A percentile compares a stretch with the other conserved stretches of the same genome.
These are phyloP conservation scores for Clytia hemisphaerica DNA, from an alignment of 30 jellyfish, hydroid and myxozoan genomes.

Conservation along the genomic window DNA sequence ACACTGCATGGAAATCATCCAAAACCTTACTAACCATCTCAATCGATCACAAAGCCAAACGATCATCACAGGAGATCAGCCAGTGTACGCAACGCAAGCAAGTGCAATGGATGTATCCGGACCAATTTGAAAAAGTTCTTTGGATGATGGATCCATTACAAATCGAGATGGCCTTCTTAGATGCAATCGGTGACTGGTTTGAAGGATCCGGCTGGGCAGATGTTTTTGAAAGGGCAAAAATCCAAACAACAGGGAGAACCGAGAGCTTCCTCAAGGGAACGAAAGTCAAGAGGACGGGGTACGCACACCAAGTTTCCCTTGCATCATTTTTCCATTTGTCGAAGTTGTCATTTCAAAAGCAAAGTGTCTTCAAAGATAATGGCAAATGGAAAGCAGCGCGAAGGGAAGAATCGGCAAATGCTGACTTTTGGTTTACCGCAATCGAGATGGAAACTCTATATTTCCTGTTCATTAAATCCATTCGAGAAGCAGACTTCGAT, in stretches of 20 bases:
- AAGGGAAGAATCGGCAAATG: background rate
- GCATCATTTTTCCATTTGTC: background rate
- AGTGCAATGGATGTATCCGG: constrained; percentile 40
- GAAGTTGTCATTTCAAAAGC: background rate
- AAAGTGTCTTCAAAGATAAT: background rate
- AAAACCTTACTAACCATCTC: background rate
- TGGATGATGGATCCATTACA: constrained; percentile 60
- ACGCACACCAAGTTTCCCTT: background rate
- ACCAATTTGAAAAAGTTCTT: constrained; percentile 7
- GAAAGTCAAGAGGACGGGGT: background rate
- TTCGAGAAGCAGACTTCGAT: background rate
- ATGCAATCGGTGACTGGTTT: constrained; percentile 48
- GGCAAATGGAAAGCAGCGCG: background rate
- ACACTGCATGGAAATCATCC: background rate
- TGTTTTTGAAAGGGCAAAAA: background rate
- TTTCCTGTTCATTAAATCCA: background rate
- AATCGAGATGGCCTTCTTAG: constrained; percentile 35
- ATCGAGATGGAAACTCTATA: background rate
- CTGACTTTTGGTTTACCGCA: background rate
- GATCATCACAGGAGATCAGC: background rate
- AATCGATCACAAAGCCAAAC: background rate
- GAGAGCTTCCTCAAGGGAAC: background rate
- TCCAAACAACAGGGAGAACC: background rate
- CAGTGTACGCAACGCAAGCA: constrained; percentile 18
- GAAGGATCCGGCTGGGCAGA: constrained; percentile 33